A percentile compares a stretch with the other conserved stretches of the same genome.
Evolutionary conservation across 1,140 invertebrate species (phyloP).

Genomic region (Drosophila sturtevanti): DNA sequence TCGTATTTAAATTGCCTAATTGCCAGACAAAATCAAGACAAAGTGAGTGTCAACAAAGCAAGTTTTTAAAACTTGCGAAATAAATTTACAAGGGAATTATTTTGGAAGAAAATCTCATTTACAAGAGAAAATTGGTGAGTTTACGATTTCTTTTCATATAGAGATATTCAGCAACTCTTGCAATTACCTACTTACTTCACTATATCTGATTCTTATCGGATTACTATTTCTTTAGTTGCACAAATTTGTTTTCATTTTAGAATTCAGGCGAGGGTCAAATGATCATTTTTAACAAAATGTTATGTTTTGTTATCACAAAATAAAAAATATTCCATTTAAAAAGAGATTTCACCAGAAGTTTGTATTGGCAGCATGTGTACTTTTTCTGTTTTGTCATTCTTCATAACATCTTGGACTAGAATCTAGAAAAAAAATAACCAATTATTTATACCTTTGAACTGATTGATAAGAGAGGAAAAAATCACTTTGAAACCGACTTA

Average conservation of each 20-base stretch:
- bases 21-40: background rate
- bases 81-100: background rate
- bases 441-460: slow-evolving; percentile 68
- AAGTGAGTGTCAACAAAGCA: background rate
- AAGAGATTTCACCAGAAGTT: slow-evolving; percentile 38
- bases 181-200: too few species aligned
- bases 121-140: too few species aligned
- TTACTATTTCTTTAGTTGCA: too few species aligned
- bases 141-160: too few species aligned
- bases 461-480: slow-evolving; percentile 54
- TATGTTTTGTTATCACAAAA: background rate
- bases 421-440: slow-evolving; percentile 40
- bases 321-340: slow-evolving; percentile 57
- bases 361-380: slow-evolving; percentile 12
- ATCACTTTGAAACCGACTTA: slow-evolving; percentile 54
- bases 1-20: slow-evolving; percentile 6
- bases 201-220: too few species aligned
- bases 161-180: too few species aligned
- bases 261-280: background rate
- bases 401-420: slow-evolving; percentile 37
- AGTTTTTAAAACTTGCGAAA: background rate
- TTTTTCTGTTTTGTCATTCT: slow-evolving; percentile 50
- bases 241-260: background rate
- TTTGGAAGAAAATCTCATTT: too few species aligned
- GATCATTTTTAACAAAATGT: background rate